Conservation (phyloP, 2,888 invertebrate genomes). For the Hirtodrosophila confusa region DNA sequence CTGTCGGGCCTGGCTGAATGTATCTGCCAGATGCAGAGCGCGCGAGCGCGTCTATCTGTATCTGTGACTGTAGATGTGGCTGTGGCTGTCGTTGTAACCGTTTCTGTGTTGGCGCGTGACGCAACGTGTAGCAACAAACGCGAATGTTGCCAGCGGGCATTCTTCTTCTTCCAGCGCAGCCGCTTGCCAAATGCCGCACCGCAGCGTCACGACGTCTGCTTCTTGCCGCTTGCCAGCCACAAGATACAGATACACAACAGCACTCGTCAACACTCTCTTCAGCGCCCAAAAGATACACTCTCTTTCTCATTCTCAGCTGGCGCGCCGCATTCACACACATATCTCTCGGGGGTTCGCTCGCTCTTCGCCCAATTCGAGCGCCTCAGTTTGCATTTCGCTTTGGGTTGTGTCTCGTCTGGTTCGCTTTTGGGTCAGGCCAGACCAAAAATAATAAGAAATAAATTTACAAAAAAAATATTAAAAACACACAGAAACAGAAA, state of each 20-base stretch:
- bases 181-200: constrained; percentile 11
- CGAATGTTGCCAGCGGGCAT: constrained; percentile 43
- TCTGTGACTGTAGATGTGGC: neutral
- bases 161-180: constrained; percentile 38
- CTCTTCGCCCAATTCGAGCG: constrained; percentile 68
- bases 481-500: constrained; percentile 34
- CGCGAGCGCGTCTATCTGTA: constrained; percentile 20
- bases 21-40: constrained; percentile 54
- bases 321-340: constrained; percentile 18
- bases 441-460: constrained; percentile 33
- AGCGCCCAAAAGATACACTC: neutral
- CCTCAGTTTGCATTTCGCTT: constrained; percentile 82
- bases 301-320: constrained; percentile 1
- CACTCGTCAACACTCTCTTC: constrained; percentile 28
- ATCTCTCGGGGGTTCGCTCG: constrained; percentile 64
- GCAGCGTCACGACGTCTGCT: constrained; percentile 44
- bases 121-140: constrained; percentile 58
- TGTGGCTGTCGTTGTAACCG: constrained; percentile 6
- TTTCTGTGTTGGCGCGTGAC: constrained; percentile 60
- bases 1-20: constrained; percentile 43
- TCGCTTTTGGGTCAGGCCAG: constrained; percentile 77
- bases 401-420: constrained; percentile 81
- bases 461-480: constrained; percentile 38
- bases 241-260: constrained; percentile 58
- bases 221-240: constrained; percentile 62